Evolutionary conservation across 2,797 vertebrate species (phyloP).

Genomic region (Coilia nasus): DNA sequence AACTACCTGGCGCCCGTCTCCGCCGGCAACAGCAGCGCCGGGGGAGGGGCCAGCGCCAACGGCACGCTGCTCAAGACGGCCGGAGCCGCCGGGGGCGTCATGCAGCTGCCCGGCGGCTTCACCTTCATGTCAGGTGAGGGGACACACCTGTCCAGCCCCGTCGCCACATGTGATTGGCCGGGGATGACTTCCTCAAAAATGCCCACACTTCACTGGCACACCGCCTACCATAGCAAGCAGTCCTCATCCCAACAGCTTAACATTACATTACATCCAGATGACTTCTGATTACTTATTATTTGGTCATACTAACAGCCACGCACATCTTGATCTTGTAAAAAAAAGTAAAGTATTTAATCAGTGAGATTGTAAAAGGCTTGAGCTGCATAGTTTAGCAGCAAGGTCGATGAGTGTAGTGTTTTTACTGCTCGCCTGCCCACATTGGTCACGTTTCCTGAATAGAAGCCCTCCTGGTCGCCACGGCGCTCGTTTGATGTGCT

Average conservation of each 20-base stretch:
- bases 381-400: not conserved
- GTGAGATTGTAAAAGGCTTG: not conserved
- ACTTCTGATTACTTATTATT: too few relatives aligned
- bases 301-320: too few relatives aligned
- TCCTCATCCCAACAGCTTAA: too few relatives aligned
- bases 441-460: not conserved
- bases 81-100: constrained; percentile 83
- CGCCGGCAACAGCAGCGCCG: constrained; percentile 78
- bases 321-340: too few relatives aligned
- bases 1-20: constrained; percentile 96
- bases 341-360: too few relatives aligned
- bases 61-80: constrained; percentile 93
- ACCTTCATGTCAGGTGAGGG: constrained; percentile 95
- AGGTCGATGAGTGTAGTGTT: not conserved
- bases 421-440: not conserved
- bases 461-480: not conserved
- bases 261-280: too few relatives aligned
- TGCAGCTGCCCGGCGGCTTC: constrained; percentile 94
- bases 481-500: not conserved
- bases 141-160: not conserved
- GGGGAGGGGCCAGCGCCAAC: constrained; percentile 82
- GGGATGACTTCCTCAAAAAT: constrained; percentile 28
- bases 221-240: too few relatives aligned
- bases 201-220: too few relatives aligned
- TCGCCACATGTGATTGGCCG: too few relatives aligned